Percentiles rank a stretch among this genome's conserved stretches.
Conservation (phyloP, 2,888 invertebrate genomes). For the Serripes groenlandicus region DNA sequence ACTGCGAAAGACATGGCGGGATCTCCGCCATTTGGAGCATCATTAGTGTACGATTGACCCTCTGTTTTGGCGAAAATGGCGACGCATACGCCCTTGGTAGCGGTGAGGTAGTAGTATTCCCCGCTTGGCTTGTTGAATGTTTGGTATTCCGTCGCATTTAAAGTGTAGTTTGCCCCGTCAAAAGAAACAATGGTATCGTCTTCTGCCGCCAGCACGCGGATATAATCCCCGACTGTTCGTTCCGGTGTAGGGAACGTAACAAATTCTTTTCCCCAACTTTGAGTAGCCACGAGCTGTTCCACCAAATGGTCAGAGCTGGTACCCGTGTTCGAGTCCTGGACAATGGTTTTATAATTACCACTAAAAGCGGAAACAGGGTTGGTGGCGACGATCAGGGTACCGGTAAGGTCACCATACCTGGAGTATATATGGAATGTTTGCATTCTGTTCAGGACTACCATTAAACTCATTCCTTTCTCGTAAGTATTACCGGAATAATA, state of each 20-base stretch:
- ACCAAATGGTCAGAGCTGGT: constrained; percentile 75
- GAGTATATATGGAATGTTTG: constrained; percentile 70
- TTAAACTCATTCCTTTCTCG: constrained; percentile 54
- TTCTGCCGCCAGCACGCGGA: constrained; percentile 68
- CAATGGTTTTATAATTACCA: constrained; percentile 72
- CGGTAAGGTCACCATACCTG: constrained; percentile 74
- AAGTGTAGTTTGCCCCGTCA: constrained; percentile 28
- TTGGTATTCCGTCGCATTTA: constrained; percentile 39
- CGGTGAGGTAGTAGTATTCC: constrained; percentile 53
- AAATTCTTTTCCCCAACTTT: constrained; percentile 79
- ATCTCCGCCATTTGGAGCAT: constrained; percentile 73
- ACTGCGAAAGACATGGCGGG: constrained; percentile 77
- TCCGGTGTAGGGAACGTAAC: constrained; percentile 75
- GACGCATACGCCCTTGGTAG: constrained; percentile 70
- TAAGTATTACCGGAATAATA: constrained; percentile 59
- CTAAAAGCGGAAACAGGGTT: constrained; percentile 74
- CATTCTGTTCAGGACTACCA: constrained; percentile 58
- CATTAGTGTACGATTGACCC: constrained; percentile 60
- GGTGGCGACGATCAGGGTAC: constrained; percentile 68
- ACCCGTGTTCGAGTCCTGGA: constrained; percentile 54
- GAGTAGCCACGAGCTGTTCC: constrained; percentile 74
- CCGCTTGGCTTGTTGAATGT: constrained; percentile 57
- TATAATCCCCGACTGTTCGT: constrained; percentile 73
- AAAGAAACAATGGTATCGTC: constrained; percentile 49
- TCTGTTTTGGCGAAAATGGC: constrained; percentile 70